Conservation (phyloP, 2,888 invertebrate genomes). For the Rhorus exstirpatorius region DNA sequence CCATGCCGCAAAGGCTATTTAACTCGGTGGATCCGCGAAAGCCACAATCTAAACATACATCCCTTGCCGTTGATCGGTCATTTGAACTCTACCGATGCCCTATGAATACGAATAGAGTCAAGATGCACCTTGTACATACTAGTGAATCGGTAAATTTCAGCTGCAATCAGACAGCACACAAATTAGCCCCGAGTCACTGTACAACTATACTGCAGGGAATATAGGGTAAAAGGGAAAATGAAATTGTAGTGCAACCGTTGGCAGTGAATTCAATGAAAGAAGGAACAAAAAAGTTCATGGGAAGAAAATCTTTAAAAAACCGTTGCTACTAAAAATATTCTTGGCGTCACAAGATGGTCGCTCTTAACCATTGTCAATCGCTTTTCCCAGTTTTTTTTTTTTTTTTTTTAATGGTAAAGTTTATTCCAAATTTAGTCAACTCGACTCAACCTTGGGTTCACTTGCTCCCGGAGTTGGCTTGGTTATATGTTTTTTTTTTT, state of each 20-base stretch:
- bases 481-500: constrained; percentile 24
- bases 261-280: too few relatives aligned
- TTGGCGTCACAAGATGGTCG: too few relatives aligned
- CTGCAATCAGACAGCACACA: not conserved
- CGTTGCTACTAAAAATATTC: too few relatives aligned
- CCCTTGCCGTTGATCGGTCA: not conserved
- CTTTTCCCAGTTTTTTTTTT: not conserved
- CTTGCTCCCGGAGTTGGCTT: constrained; percentile 28
- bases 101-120: not conserved
- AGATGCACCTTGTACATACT: not conserved
- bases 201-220: too few relatives aligned
- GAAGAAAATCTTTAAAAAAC: too few relatives aligned
- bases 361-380: too few relatives aligned
- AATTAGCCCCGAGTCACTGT: not conserved
- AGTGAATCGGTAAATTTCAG: not conserved
- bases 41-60: constrained; percentile 9
- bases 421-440: constrained; percentile 1
- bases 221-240: too few relatives aligned
- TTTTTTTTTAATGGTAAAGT: too few relatives aligned
- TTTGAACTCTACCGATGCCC: constrained; percentile 1
- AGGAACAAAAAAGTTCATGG: too few relatives aligned
- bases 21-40: constrained; percentile 3
- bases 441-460: constrained; percentile 41
- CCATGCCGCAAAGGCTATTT: constrained; percentile 14
- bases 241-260: too few relatives aligned